Conservation (phyloP, 2,888 invertebrate genomes). For the Anarsia innoxiella region DNA sequence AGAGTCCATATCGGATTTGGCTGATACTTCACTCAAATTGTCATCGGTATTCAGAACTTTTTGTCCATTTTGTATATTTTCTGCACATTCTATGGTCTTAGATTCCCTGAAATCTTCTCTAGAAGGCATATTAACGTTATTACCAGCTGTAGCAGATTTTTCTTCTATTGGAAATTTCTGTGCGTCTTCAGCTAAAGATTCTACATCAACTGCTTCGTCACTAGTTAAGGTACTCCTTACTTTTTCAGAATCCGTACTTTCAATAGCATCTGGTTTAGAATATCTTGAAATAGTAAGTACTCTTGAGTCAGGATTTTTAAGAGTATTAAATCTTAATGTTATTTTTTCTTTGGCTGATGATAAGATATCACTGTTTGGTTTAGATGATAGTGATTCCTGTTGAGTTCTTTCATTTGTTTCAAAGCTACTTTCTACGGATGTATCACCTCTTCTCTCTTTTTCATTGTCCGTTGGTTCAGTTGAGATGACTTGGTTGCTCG, state of each 20-base stretch:
- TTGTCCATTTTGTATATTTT: no score
- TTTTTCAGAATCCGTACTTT: background rate
- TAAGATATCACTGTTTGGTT: conserved; percentile 22
- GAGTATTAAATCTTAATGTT: conserved; percentile 26
- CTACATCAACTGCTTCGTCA: background rate
- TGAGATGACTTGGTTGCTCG: conserved; percentile 7
- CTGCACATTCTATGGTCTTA: no score
- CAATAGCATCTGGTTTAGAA: conserved; percentile 4
- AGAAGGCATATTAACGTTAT: no score
- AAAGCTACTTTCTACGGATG: no score
- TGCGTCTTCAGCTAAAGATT: background rate
- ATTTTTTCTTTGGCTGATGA: conserved; percentile 29
- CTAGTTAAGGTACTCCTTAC: background rate
- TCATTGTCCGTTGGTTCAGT: background rate
- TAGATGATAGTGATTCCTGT: no score
- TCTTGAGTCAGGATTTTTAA: conserved; percentile 22
- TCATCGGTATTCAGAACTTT: no score
- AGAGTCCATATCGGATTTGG: conserved; percentile 1
- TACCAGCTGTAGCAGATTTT: conserved; percentile 9
- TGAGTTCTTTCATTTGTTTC: no score
- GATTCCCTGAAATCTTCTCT: no score
- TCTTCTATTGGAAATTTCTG: conserved; percentile 5
- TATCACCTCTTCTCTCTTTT: background rate
- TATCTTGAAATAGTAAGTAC: conserved; percentile 2
- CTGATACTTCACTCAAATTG: no score